Percentiles rank a stretch among this genome's conserved stretches.
Conservation (phyloP, 1,140 invertebrate genomes). For the Anastrepha obliqua region DNA sequence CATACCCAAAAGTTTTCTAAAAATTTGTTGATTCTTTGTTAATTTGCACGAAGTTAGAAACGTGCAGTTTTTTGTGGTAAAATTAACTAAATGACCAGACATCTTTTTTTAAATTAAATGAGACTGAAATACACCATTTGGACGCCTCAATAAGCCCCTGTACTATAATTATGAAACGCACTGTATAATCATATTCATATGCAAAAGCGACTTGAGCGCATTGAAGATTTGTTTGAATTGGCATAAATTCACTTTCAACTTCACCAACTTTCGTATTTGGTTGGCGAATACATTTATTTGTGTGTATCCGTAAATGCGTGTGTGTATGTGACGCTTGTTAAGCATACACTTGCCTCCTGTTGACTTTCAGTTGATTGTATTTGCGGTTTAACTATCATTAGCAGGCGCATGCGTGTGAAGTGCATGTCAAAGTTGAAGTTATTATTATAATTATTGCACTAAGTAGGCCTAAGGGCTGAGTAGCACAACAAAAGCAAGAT, state of each 20-base stretch:
- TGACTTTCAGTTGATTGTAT: conserved; percentile 34
- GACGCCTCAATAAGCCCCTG: too few species aligned
- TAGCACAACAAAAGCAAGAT: neutral
- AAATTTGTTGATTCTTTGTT: too few species aligned
- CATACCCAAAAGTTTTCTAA: too few species aligned
- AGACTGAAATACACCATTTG: too few species aligned
- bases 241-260: conserved; percentile 49
- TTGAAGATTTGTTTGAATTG: conserved; percentile 28
- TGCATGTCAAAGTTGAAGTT: conserved; percentile 51
- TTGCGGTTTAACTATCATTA: conserved; percentile 50
- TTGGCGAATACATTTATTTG: neutral
- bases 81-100: too few species aligned
- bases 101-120: too few species aligned
- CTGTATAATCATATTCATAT: neutral
- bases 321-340: neutral
- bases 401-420: conserved; percentile 32
- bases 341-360: neutral
- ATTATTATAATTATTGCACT: conserved; percentile 50
- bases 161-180: too few species aligned
- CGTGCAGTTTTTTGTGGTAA: too few species aligned
- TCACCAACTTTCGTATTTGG: conserved; percentile 19
- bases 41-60: too few species aligned
- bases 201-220: neutral
- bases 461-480: conserved; percentile 23
- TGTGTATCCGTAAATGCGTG: neutral